phyloP scores from a whole-genome alignment of 2,797 vertebrate species.

The Brachymystax lenok region DNA sequence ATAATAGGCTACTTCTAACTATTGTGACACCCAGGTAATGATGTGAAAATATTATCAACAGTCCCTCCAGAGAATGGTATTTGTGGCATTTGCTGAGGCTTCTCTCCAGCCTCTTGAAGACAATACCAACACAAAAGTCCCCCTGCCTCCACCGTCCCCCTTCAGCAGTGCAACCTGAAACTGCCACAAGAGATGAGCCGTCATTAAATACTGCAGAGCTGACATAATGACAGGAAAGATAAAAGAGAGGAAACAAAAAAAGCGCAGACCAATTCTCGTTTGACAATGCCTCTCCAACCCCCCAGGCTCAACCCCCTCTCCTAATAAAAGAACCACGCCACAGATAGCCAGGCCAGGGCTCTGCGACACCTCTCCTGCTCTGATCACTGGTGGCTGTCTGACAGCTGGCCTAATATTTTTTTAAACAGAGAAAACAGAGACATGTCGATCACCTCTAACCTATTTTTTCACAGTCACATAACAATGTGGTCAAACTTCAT shows the following conservation, averaged over 20 bases:
- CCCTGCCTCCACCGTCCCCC: slow-evolving; percentile 51
- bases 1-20: slow-evolving; percentile 8
- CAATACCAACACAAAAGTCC: slow-evolving; percentile 63
- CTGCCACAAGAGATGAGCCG: slow-evolving; percentile 75
- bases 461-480: not conserved
- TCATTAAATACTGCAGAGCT: slow-evolving; percentile 78
- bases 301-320: slow-evolving; percentile 49
- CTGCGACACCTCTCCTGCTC: slow-evolving; percentile 60
- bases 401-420: slow-evolving; percentile 28
- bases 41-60: slow-evolving; percentile 50
- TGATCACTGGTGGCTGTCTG: slow-evolving; percentile 30
- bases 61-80: slow-evolving; percentile 43
- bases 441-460: not conserved
- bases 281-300: slow-evolving; percentile 59
- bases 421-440: too few species aligned
- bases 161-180: slow-evolving; percentile 72
- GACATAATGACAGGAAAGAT: slow-evolving; percentile 78
- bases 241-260: slow-evolving; percentile 73
- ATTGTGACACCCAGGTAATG: slow-evolving; percentile 10
- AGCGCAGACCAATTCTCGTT: slow-evolving; percentile 71
- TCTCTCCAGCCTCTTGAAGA: slow-evolving; percentile 61
- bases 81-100: slow-evolving; percentile 63
- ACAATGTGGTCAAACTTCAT: slow-evolving; percentile 27
- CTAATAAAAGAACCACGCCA: slow-evolving; percentile 69
- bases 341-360: slow-evolving; percentile 53